These are phyloP conservation scores for Cecropterus lyciades DNA, from an alignment of 1,140 invertebrate species.

Conservation along the genomic window DNA sequence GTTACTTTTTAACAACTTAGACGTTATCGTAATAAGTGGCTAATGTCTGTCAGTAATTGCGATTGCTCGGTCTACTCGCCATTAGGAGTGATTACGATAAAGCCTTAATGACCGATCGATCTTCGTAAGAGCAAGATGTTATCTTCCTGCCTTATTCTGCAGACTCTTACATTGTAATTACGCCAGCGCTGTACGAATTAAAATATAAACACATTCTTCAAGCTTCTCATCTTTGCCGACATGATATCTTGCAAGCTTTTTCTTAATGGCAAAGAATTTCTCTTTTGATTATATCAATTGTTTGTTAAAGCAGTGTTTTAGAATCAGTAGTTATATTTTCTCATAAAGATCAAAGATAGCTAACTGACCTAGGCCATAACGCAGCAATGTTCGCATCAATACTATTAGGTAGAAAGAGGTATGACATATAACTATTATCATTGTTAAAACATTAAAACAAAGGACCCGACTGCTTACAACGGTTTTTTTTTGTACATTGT, in stretches of 20 bases:
- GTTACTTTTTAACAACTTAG: conserved; percentile 3
- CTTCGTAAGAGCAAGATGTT: conserved; percentile 14
- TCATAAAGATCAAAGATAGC: no score
- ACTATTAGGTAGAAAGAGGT: no score
- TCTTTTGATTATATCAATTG: no score
- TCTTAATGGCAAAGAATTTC: no score
- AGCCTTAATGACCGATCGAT: conserved; percentile 28
- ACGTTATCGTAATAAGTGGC: conserved; percentile 8
- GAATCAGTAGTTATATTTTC: no score
- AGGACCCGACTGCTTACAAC: no score
- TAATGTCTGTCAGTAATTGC: conserved; percentile 13
- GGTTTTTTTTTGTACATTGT: no score
- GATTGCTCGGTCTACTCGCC: conserved; percentile 8
- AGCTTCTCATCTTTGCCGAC: conserved; percentile 8
- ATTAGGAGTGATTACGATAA: conserved; percentile 28
- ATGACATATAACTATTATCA: no score
- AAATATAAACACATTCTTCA: background rate
- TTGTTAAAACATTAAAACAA: no score
- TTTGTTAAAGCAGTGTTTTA: no score
- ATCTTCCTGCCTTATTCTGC: conserved; percentile 5
- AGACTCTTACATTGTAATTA: conserved; percentile 12
- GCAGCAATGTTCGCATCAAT: no score
- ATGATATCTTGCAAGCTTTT: background rate
- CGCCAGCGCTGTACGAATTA: background rate
- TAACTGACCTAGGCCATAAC: no score